Conservation (phyloP, 2,113 vertebrate species). For the Anser cygnoides region DNA sequence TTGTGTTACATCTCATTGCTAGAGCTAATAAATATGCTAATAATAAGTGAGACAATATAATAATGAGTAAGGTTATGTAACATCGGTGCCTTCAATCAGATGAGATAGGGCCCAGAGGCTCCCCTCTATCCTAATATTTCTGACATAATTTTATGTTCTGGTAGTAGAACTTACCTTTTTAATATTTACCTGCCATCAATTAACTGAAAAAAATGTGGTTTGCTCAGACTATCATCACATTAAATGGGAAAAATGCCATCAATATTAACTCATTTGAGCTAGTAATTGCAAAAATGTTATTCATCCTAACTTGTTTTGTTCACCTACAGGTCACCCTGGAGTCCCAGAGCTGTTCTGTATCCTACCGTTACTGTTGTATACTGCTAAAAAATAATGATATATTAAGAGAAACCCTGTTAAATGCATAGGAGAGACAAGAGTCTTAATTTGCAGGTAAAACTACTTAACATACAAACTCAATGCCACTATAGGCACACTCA, state of each 20-base stretch:
- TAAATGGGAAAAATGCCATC: not conserved
- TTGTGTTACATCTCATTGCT: not conserved
- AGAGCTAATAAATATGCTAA: not conserved
- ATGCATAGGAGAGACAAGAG: not conserved
- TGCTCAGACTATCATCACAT: not conserved
- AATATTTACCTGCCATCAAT: constrained; percentile 19
- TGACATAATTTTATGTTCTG: not conserved
- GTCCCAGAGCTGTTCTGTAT: not conserved
- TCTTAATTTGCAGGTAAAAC: constrained; percentile 6
- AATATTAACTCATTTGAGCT: not conserved
- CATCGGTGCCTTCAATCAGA: not conserved
- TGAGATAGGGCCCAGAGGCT: not conserved
- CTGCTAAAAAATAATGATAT: not conserved
- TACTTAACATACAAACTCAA: not conserved
- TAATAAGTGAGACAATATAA: not conserved
- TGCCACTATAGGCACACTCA: not conserved
- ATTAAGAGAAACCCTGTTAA: not conserved
- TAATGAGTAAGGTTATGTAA: constrained; percentile 1
- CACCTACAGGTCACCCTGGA: not conserved
- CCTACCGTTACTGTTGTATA: not conserved
- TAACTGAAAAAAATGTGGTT: not conserved
- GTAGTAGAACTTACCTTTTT: not conserved
- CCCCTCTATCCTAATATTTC: not conserved
- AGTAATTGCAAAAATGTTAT: not conserved
- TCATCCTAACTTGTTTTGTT: not conserved